Conservation (phyloP, 2,113 vertebrate genomes). For the Thermophis baileyi region DNA sequence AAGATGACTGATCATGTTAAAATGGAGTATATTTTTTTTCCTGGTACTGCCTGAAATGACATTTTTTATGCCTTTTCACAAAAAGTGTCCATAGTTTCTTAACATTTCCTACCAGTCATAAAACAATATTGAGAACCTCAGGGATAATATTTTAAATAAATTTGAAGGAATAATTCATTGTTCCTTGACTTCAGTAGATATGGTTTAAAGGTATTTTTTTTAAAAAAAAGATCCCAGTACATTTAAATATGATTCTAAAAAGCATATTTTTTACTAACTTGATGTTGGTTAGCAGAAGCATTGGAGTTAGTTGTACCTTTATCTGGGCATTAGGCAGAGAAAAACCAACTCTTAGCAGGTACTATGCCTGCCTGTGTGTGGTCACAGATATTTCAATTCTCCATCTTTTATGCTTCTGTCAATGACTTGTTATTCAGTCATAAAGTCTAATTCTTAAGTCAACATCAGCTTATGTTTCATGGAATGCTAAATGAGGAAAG, state of each 20-base stretch:
- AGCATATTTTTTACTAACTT: neutral
- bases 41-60: neutral
- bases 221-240: neutral
- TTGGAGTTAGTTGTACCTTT: neutral
- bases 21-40: neutral
- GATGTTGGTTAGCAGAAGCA: neutral
- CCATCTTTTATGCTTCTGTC: slow-evolving; percentile 60
- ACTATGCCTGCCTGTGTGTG: slow-evolving; percentile 60
- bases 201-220: neutral
- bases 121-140: neutral
- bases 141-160: neutral
- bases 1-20: neutral
- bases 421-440: slow-evolving; percentile 63
- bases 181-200: neutral
- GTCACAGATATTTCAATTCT: slow-evolving; percentile 56
- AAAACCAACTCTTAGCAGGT: neutral
- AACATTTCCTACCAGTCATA: neutral
- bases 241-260: neutral
- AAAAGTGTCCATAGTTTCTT: neutral
- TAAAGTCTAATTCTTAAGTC: slow-evolving; percentile 65
- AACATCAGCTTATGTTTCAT: slow-evolving; percentile 67
- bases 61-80: neutral
- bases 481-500: slow-evolving; percentile 56
- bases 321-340: neutral
- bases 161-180: neutral